These are phyloP conservation scores for Ennomos erosarius DNA, from an alignment of 2,888 invertebrate species.

Conservation along the genomic window DNA sequence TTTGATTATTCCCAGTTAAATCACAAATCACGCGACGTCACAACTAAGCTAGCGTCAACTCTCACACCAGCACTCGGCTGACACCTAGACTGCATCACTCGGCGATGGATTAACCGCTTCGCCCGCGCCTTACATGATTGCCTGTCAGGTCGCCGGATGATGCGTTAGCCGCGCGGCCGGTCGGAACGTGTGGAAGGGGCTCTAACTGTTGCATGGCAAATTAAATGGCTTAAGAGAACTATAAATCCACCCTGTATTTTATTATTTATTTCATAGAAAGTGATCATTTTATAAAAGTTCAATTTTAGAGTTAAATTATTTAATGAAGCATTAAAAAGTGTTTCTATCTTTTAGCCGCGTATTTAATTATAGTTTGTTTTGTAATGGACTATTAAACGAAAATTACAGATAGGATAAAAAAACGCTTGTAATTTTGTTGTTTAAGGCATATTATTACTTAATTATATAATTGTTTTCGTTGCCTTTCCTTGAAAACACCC, in stretches of 20 bases:
- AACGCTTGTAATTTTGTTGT: constrained; percentile 14
- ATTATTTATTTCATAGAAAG: too few relatives aligned
- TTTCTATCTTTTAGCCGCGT: too few relatives aligned
- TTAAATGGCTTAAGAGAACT: too few relatives aligned
- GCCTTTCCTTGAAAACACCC: constrained; percentile 14
- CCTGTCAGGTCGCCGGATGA: constrained; percentile 14
- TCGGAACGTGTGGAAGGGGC: constrained; percentile 1
- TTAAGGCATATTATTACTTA: constrained; percentile 26
- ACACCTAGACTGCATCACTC: constrained; percentile 4
- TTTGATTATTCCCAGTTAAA: background rate
- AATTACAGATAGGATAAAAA: constrained; percentile 7
- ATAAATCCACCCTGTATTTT: too few relatives aligned
- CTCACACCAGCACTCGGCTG: background rate
- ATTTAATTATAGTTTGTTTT: too few relatives aligned
- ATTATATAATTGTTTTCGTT: constrained; percentile 35
- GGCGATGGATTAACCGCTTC: constrained; percentile 24
- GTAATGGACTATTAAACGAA: background rate
- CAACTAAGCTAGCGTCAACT: constrained; percentile 5
- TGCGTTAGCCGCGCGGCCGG: background rate
- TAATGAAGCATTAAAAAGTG: too few relatives aligned
- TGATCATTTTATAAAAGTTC: too few relatives aligned
- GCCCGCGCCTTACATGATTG: constrained; percentile 18
- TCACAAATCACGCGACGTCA: background rate
- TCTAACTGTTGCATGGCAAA: constrained; percentile 7
- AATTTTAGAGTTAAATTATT: too few relatives aligned